Conservation (phyloP, 1,140 invertebrate species). For the Cardiocondyla obscurior region DNA sequence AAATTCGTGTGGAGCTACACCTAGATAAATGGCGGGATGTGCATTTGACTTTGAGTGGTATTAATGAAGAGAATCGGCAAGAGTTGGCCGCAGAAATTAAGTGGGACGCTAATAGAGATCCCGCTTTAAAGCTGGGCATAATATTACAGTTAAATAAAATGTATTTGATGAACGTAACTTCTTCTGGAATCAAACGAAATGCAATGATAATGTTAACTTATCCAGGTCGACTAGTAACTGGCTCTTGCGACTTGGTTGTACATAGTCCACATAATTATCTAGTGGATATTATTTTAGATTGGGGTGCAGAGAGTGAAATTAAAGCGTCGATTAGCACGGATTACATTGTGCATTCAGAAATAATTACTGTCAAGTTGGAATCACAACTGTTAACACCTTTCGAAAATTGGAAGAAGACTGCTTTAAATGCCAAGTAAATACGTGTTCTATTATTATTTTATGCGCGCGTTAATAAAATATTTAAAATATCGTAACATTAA, state of each 20-base stretch:
- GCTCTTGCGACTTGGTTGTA: constrained; percentile 83
- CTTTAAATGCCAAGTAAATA: constrained; percentile 86
- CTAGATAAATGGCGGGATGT: constrained; percentile 90
- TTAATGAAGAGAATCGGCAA: constrained; percentile 85
- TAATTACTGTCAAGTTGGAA: constrained; percentile 80
- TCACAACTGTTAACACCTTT: constrained; percentile 88
- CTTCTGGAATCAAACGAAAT: constrained; percentile 85
- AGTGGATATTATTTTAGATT: constrained; percentile 83
- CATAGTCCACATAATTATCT: constrained; percentile 81
- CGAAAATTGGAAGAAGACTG: constrained; percentile 88
- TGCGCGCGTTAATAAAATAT: neutral
- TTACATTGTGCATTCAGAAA: constrained; percentile 81
- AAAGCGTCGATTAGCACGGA: constrained; percentile 83
- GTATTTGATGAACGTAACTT: constrained; percentile 70
- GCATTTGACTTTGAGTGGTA: constrained; percentile 86
- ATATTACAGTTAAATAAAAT: constrained; percentile 83
- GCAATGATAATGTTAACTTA: constrained; percentile 87
- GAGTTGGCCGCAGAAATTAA: constrained; percentile 88
- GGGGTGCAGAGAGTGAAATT: constrained; percentile 85
- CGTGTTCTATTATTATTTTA: neutral
- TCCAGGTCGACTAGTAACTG: constrained; percentile 88
- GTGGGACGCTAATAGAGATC: constrained; percentile 93
- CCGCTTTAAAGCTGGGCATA: constrained; percentile 87
- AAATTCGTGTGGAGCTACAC: constrained; percentile 86
- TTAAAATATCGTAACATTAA: neutral